Evolutionary conservation across 2,888 invertebrate genomes (phyloP).

Genomic region (Amiota minor): DNA sequence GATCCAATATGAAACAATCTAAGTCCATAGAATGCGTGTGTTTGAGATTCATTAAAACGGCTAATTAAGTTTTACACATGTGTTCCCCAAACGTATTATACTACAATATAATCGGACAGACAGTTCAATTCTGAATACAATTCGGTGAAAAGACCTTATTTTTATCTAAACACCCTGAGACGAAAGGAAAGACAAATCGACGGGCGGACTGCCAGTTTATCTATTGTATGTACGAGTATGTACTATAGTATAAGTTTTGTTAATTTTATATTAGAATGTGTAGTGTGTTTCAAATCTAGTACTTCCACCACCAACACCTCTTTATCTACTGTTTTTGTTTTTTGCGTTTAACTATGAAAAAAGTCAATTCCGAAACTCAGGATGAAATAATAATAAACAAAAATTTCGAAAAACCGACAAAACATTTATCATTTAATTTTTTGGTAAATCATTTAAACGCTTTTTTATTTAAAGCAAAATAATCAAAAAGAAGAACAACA

Average conservation of each 20-base stretch:
- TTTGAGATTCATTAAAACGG: slow-evolving; percentile 67
- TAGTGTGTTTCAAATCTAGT: background rate
- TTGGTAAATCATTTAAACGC: slow-evolving; percentile 61
- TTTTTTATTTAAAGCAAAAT: slow-evolving; percentile 67
- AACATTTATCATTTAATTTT: slow-evolving; percentile 66
- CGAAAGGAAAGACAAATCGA: background rate
- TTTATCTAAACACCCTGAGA: slow-evolving; percentile 17
- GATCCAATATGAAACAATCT: too few relatives aligned
- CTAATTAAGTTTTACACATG: slow-evolving; percentile 65
- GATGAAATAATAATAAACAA: slow-evolving; percentile 60
- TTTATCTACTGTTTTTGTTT: background rate
- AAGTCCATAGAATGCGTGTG: slow-evolving; percentile 1
- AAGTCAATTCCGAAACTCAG: slow-evolving; percentile 7
- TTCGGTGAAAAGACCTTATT: slow-evolving; percentile 23
- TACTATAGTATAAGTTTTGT: slow-evolving; percentile 4
- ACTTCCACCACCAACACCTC: background rate
- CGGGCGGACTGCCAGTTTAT: background rate
- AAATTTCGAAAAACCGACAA: slow-evolving; percentile 64
- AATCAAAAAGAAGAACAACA: slow-evolving; percentile 57
- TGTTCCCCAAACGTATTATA: slow-evolving; percentile 35
- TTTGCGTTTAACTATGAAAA: background rate
- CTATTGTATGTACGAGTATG: background rate
- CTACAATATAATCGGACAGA: too few relatives aligned
- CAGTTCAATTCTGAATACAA: background rate
- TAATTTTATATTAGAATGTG: slow-evolving; percentile 8